Base-by-base conservation (phyloP, 2,888 invertebrate genomes). In the Dioctria linearis region DNA sequence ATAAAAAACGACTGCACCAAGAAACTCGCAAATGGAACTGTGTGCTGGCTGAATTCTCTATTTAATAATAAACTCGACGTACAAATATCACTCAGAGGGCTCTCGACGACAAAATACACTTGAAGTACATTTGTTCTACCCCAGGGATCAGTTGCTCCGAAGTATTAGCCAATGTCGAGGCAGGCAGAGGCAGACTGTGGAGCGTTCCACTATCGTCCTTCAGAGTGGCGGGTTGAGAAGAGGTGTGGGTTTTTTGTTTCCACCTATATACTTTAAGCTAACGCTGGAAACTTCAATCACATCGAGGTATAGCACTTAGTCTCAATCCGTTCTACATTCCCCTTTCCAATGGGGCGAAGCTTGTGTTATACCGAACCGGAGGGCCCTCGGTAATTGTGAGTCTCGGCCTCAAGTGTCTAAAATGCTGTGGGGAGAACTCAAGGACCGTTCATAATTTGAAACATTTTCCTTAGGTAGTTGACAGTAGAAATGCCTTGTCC, bases 11-110 rank as follows among this genome's bases (percentile, higher is more conserved):
- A 13, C 73, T 40, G 11, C 40, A 40, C 9, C 5, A 8, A 57
- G 40, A 57, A 39, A 57, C 42, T 43, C 4, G 46, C 40, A 57
- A 75, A 75, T 63, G 63, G 49, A 78, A n/a, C 63, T 42, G 25
- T 40, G 11, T 37, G 5, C 49, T 11, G 37, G 25, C n/a, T 25
- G 57, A 65, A 82, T 80, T 80, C 78, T 25, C 80, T 82, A 82
- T 82, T 83, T 82, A 81, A 82, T 83, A 83, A 83, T 83, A 80
- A 83, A 83, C 82, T 83, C 83, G 79, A 79, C 79, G 79, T 79
- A 66, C 66, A 79, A 79, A 79, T 79, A 79, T 66, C 79, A 79
- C 57, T 78, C 43, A 51, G 25, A 69, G 69, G 42, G 39, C 54
- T 13, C 79, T 79, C 42, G 66, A 79, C 69, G 51, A 43, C 43